phyloP scores from a whole-genome alignment of 2,113 vertebrate genomes.

The Corvus cornix region DNA sequence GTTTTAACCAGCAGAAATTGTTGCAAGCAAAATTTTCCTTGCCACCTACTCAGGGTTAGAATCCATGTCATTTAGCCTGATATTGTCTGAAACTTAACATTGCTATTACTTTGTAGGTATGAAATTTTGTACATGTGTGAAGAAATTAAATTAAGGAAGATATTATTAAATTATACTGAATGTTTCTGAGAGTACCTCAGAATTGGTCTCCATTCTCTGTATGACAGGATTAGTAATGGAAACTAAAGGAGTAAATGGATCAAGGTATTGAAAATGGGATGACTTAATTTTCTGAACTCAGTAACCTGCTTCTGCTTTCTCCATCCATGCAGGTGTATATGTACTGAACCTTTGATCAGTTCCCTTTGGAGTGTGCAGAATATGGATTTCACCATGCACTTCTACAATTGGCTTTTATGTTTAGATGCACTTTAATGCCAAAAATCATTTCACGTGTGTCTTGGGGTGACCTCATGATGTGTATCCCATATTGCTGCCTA shows the following conservation, averaged over 20 bases:
- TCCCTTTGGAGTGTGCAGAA: background rate
- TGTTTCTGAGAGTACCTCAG: background rate
- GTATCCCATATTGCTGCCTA: too few relatives aligned
- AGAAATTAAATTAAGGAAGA: background rate
- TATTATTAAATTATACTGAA: background rate
- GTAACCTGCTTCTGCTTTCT: background rate
- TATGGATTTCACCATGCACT: background rate
- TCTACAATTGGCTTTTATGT: background rate
- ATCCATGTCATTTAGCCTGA: background rate
- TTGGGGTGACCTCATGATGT: too few relatives aligned
- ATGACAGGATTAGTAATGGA: background rate
- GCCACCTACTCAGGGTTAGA: background rate
- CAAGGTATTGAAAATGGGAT: background rate
- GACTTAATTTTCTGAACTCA: background rate
- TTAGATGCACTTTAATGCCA: background rate
- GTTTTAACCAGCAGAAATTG: background rate
- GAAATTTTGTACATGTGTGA: background rate
- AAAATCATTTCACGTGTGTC: background rate
- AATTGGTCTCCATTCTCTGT: background rate
- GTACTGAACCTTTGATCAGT: background rate
- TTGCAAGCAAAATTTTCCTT: background rate
- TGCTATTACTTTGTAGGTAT: background rate
- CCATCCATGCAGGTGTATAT: background rate
- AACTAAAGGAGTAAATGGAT: background rate
- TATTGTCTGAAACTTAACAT: background rate